Evolutionary conservation across 2,888 invertebrate species (phyloP).

Genomic region (Agonopterix subpropinquella): DNA sequence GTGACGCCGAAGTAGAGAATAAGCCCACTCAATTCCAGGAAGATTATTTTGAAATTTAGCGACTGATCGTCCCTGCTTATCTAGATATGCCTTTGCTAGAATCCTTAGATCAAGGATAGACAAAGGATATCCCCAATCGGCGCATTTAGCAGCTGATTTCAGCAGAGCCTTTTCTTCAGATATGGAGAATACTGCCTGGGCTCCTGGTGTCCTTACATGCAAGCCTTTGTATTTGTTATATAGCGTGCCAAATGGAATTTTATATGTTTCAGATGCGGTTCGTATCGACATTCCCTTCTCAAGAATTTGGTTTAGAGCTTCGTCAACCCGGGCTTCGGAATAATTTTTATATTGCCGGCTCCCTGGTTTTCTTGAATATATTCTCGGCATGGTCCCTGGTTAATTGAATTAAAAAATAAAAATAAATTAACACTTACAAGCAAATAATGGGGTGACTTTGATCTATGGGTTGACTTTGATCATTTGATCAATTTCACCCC

Average conservation of each 20-base stretch:
- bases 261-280: conserved; percentile 5
- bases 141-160: conserved; percentile 12
- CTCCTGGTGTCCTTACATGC: conserved; percentile 11
- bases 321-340: conserved; percentile 7
- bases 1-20: conserved; percentile 15
- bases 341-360: conserved; percentile 13
- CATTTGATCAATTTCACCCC: too few relatives aligned
- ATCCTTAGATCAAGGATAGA: conserved; percentile 12
- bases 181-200: conserved; percentile 12
- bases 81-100: conserved; percentile 14
- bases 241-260: conserved; percentile 2
- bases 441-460: too few relatives aligned
- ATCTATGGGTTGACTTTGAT: too few relatives aligned
- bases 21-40: conserved; percentile 15
- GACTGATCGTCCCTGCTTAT: conserved; percentile 8
- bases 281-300: conserved; percentile 8
- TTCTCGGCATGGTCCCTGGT: conserved; percentile 1
- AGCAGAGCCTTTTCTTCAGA: conserved; percentile 9
- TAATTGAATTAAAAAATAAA: neutral
- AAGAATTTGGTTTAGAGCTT: conserved; percentile 11
- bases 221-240: conserved; percentile 1
- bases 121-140: conserved; percentile 17
- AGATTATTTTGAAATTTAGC: conserved; percentile 15
- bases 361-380: neutral
- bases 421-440: too few relatives aligned